Conservation (phyloP, 2,113 vertebrate genomes). For the Dasyornis broadbenti region DNA sequence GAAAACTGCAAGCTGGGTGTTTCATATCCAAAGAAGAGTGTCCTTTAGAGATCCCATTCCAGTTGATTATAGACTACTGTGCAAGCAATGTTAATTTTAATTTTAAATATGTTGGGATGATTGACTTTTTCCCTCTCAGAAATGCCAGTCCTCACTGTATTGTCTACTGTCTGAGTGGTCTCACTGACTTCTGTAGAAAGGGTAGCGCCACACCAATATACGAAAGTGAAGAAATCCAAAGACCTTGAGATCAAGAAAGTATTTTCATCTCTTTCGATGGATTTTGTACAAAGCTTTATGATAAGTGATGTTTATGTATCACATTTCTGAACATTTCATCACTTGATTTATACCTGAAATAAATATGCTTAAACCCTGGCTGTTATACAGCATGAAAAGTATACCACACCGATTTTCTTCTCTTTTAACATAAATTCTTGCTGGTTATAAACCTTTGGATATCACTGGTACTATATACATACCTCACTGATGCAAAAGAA, state of each 20-base stretch:
- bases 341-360: neutral
- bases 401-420: neutral
- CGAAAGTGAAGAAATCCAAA: neutral
- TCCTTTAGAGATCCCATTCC: neutral
- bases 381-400: neutral
- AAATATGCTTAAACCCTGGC: neutral
- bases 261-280: neutral
- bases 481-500: neutral
- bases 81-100: neutral
- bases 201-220: neutral
- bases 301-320: neutral
- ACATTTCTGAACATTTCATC: neutral
- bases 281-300: neutral
- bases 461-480: neutral
- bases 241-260: neutral
- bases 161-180: neutral
- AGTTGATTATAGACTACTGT: neutral
- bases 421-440: neutral
- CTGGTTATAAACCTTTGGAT: neutral
- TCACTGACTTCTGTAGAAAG: neutral
- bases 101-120: neutral
- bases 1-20: neutral
- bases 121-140: neutral
- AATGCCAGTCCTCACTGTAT: neutral
- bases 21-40: neutral